A percentile compares a stretch with the other conserved stretches of the same genome.
These are phyloP conservation scores for Synchiropus splendidus DNA, from an alignment of 2,113 vertebrate species.

Conservation along the genomic window DNA sequence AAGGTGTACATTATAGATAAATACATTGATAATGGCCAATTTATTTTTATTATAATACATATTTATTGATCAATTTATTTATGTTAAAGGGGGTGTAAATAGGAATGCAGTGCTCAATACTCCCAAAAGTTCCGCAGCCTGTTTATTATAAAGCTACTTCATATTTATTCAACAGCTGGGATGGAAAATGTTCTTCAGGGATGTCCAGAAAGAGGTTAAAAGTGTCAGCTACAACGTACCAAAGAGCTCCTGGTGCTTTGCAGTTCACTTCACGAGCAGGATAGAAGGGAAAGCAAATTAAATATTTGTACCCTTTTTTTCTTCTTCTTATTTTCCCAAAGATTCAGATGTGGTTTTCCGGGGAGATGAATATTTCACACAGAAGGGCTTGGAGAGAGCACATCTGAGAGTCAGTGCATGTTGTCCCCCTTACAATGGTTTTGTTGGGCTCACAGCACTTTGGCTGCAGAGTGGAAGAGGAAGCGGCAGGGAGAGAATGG, in stretches of 20 bases:
- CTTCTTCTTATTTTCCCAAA: slow-evolving; percentile 30
- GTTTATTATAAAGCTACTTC: too few relatives aligned
- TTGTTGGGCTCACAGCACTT: slow-evolving; percentile 52
- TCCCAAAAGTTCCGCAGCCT: too few relatives aligned
- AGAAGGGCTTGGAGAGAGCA: slow-evolving; percentile 55
- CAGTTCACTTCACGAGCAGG: slow-evolving; percentile 23
- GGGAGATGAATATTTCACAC: slow-evolving; percentile 67
- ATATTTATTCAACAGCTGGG: slow-evolving; percentile 7
- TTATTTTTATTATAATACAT: too few relatives aligned
- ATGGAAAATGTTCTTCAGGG: not conserved
- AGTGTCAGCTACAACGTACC: slow-evolving; percentile 36
- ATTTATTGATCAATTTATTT: too few relatives aligned
- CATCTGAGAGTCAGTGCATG: slow-evolving; percentile 56
- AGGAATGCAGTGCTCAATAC: too few relatives aligned
- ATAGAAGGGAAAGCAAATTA: slow-evolving; percentile 35
- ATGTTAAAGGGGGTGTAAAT: too few relatives aligned
- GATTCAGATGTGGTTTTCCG: slow-evolving; percentile 54
- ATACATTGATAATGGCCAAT: too few relatives aligned
- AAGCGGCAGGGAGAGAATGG: slow-evolving; percentile 41
- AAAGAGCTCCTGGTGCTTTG: slow-evolving; percentile 27
- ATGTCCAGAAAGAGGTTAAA: slow-evolving; percentile 16
- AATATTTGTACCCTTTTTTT: slow-evolving; percentile 44
- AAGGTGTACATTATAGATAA: too few relatives aligned
- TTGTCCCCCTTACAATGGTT: slow-evolving; percentile 45
- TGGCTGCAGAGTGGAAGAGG: slow-evolving; percentile 42